Percentiles rank a stretch among this genome's conserved stretches.
Evolutionary conservation across 2,888 invertebrate species (phyloP).

Genomic region (Megalurothrips usitatus): DNA sequence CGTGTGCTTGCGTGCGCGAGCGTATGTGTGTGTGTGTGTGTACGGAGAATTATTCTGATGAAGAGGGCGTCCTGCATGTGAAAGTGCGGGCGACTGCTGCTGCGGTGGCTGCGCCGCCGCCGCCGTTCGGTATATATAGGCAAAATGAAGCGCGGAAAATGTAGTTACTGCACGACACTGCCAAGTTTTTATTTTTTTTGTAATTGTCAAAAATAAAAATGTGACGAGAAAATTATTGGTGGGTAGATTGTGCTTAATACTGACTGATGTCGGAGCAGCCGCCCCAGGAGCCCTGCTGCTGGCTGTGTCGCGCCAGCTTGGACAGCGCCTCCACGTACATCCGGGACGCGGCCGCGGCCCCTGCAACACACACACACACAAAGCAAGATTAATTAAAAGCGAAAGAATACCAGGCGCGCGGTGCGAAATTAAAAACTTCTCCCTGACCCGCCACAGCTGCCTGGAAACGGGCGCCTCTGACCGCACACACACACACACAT

Average conservation of each 20-base stretch:
- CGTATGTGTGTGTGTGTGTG: neutral
- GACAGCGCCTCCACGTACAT: constrained; percentile 84
- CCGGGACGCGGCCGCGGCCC: constrained; percentile 82
- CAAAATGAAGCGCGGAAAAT: neutral
- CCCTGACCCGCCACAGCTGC: too few relatives aligned
- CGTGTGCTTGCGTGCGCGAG: neutral
- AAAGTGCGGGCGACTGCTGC: neutral
- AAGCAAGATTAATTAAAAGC: neutral
- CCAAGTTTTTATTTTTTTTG: neutral
- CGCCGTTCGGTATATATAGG: neutral
- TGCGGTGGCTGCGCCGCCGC: neutral
- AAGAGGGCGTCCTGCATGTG: neutral
- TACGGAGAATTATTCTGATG: neutral
- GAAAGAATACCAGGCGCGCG: neutral
- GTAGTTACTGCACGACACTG: neutral
- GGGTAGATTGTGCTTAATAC: constrained; percentile 41
- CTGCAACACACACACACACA: constrained; percentile 48
- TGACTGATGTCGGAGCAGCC: constrained; percentile 88
- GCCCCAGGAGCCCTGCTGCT: constrained; percentile 85
- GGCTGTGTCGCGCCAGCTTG: constrained; percentile 74
- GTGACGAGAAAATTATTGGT: neutral
- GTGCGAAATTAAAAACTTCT: too few relatives aligned
- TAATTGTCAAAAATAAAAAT: neutral
- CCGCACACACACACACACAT: too few relatives aligned
- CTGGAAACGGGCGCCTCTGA: too few relatives aligned